These are phyloP conservation scores for Drosophila asahinai DNA, from an alignment of 1,140 invertebrate species.

Conservation along the genomic window DNA sequence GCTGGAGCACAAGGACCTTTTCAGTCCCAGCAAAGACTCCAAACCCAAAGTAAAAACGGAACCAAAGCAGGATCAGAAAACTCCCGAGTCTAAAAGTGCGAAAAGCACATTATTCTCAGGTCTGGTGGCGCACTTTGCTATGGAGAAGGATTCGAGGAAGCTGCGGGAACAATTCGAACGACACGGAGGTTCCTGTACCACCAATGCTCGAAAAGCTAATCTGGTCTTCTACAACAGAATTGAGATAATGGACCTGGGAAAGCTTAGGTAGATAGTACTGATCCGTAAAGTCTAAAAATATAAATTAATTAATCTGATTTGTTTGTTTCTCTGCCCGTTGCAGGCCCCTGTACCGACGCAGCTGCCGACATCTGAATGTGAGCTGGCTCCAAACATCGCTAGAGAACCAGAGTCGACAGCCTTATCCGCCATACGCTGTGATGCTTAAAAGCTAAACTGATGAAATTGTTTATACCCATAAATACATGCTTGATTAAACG, in stretches of 20 bases:
- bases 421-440: conserved; percentile 64
- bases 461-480: conserved; percentile 1
- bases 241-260: conserved; percentile 12
- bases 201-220: conserved; percentile 38
- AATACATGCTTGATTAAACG: conserved; percentile 19
- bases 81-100: neutral
- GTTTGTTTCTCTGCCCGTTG: too few relatives aligned
- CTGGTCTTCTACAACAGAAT: conserved; percentile 47
- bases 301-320: conserved; percentile 3
- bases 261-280: conserved; percentile 41
- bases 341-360: conserved; percentile 56
- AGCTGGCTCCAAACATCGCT: conserved; percentile 59
- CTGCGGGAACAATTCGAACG: conserved; percentile 40
- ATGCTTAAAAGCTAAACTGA: conserved; percentile 24
- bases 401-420: conserved; percentile 34
- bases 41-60: conserved; percentile 1
- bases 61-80: conserved; percentile 5
- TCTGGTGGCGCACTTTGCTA: conserved; percentile 53
- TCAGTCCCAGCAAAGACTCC: conserved; percentile 22
- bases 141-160: conserved; percentile 4
- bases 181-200: conserved; percentile 53
- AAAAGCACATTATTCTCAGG: conserved; percentile 50
- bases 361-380: conserved; percentile 60
- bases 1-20: conserved; percentile 24
- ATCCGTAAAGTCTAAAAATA: neutral